Evolutionary conservation across 2,113 vertebrate species (phyloP).

Genomic region (Fulica atra): DNA sequence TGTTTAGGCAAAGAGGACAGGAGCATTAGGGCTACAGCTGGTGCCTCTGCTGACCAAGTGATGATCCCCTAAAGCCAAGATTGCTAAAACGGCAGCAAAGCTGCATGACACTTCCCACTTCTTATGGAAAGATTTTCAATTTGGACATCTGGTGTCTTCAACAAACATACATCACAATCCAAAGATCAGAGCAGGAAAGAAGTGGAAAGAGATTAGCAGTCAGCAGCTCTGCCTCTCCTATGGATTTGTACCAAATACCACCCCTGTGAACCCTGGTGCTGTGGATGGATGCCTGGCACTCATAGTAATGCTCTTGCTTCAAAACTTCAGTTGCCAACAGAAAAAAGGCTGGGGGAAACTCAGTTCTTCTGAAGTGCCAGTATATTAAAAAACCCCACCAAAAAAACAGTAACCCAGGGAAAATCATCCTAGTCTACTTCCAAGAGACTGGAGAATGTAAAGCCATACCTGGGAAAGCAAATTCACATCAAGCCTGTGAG

Average conservation of each 20-base stretch:
- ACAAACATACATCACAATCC: fast-evolving
- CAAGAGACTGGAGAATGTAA: not conserved
- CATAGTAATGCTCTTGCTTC: not conserved
- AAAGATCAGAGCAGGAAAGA: no score
- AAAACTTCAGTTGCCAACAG: not conserved
- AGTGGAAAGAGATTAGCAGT: not conserved
- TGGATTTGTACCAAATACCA: not conserved
- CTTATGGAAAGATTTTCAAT: not conserved
- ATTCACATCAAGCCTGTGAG: not conserved
- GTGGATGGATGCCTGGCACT: not conserved
- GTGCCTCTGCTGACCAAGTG: not conserved
- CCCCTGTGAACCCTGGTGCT: not conserved
- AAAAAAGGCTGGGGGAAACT: not conserved
- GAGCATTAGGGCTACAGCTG: not conserved
- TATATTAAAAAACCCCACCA: not conserved
- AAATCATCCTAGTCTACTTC: not conserved
- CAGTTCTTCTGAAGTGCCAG: not conserved
- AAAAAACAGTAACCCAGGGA: not conserved
- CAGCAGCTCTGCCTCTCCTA: not conserved
- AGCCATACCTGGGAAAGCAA: not conserved
- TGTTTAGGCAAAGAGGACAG: not conserved
- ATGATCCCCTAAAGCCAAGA: not conserved
- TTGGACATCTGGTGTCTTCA: not conserved
- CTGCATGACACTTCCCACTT: not conserved
- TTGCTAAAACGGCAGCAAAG: not conserved